These are phyloP conservation scores for Clanis bilineata DNA, from an alignment of 2,888 invertebrate genomes.

Conservation along the genomic window DNA sequence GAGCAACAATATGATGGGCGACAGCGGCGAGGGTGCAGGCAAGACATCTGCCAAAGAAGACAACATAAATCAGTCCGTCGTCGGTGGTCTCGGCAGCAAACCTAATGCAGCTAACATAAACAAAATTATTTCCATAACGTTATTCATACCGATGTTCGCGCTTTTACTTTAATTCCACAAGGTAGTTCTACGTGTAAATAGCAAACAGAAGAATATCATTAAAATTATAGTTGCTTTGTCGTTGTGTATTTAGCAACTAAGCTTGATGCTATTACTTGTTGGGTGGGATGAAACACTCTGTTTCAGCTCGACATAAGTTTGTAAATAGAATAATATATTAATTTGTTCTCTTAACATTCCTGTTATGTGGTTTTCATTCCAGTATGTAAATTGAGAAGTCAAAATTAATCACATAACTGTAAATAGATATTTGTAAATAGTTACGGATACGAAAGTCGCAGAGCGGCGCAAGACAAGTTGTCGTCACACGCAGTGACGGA, in stretches of 20 bases:
- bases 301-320: conserved; percentile 47
- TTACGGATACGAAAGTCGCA: conserved; percentile 67
- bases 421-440: conserved; percentile 78
- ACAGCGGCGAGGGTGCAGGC: conserved; percentile 55
- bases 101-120: conserved; percentile 46
- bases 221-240: conserved; percentile 60
- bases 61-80: conserved; percentile 59
- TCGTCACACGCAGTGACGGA: conserved; percentile 48
- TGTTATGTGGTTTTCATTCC: conserved; percentile 75
- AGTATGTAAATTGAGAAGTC: conserved; percentile 66
- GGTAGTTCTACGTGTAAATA: conserved; percentile 63
- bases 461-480: conserved; percentile 64
- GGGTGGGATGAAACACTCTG: conserved; percentile 35
- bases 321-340: conserved; percentile 61
- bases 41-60: conserved; percentile 59
- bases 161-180: conserved; percentile 57
- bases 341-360: conserved; percentile 73
- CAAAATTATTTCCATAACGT: conserved; percentile 43
- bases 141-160: conserved; percentile 58
- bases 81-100: conserved; percentile 66
- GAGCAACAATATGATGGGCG: conserved; percentile 55
- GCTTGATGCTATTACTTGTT: conserved; percentile 69
- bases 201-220: conserved; percentile 52
- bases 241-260: conserved; percentile 59
- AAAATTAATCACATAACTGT: conserved; percentile 70